Base-by-base conservation (phyloP, 2,113 vertebrate genomes). In the Eretmochelys imbricata region DNA sequence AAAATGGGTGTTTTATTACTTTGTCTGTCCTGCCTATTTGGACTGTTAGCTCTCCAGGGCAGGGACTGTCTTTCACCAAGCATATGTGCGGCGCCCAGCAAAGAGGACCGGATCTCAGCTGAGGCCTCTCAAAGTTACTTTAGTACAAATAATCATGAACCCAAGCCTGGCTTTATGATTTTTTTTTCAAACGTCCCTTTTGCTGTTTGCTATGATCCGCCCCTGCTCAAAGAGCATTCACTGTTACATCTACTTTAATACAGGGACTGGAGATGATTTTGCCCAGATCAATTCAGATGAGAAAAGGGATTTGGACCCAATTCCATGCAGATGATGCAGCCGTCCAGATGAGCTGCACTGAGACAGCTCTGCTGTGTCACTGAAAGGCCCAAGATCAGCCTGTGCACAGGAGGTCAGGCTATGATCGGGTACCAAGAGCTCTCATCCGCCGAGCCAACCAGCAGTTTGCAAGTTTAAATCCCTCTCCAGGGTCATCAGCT, bases 261-360 rank as follows among this genome's bases (percentile, higher is more conserved):
- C 55, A 62, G 75, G n/a, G 12, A n/a, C 31, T 93, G 69, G n/a
- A 54, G 54, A 17, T 19, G 19, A n/a, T 89, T 84, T 51, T 76
- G 55, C 13, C 91, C n/a, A 85, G 54, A 85, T 80, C 91, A 83
- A 51, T 29, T 54, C 59, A 89, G 75, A 85, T 54, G 24, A 89
- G 89, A 53, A 42, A 95, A 87, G 55, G 89, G 65, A 89, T 83
- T 89, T 85, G 85, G 29, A 50, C 69, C 53, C 87, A 59, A 57
- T 1, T 14, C 20, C 80, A 69, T 94, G 83, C 42, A 27, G 50
- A 54, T 4, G 82, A n/a, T 76, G 76, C 89, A n/a, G 8, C 29
- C 31, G 83, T 79, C 55, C 38, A 87, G 87, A 62, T 80, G 57
- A 80, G 89, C 55, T 86, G 27, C 78, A 49, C 65, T 80, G 17